Conservation (phyloP, 2,888 invertebrate genomes). For the Agriopis aurantiaria region DNA sequence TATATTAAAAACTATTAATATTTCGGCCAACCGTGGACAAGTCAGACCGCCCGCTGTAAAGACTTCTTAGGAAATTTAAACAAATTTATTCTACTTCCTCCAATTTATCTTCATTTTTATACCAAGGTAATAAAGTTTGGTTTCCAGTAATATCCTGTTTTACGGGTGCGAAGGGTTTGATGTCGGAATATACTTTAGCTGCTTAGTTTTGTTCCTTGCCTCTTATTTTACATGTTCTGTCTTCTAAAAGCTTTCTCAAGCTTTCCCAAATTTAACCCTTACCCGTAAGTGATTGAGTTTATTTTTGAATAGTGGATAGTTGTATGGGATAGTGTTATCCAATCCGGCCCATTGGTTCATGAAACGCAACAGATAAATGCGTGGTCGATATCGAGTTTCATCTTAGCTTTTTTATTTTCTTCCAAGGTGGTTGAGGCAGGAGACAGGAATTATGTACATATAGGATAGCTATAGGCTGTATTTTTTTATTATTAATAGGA, state of each 20-base stretch:
- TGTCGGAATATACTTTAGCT: constrained; percentile 56
- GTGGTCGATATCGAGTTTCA: constrained; percentile 78
- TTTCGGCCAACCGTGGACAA: constrained; percentile 64
- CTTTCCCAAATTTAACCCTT: constrained; percentile 52
- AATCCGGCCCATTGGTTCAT: constrained; percentile 76
- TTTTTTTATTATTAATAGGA: constrained; percentile 5
- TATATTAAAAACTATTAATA: constrained; percentile 69
- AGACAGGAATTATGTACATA: constrained; percentile 32
- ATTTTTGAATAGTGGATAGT: constrained; percentile 45
- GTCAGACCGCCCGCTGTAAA: constrained; percentile 71
- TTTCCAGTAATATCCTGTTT: constrained; percentile 46
- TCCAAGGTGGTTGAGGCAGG: constrained; percentile 47
- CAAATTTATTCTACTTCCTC: constrained; percentile 33
- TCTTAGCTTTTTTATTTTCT: constrained; percentile 61
- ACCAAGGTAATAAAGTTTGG: constrained; percentile 52
- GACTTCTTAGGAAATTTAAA: constrained; percentile 53
- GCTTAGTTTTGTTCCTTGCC: constrained; percentile 66
- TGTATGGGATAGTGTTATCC: constrained; percentile 73
- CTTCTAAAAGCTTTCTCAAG: constrained; percentile 52
- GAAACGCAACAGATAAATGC: constrained; percentile 81
- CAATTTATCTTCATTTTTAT: constrained; percentile 42
- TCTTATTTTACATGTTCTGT: constrained; percentile 72
- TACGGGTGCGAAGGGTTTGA: constrained; percentile 41
- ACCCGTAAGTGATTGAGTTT: constrained; percentile 45
- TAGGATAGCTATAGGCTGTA: constrained; percentile 34